phyloP scores from a whole-genome alignment of 2,797 vertebrate genomes.

The Clarias laeviceps region DNA sequence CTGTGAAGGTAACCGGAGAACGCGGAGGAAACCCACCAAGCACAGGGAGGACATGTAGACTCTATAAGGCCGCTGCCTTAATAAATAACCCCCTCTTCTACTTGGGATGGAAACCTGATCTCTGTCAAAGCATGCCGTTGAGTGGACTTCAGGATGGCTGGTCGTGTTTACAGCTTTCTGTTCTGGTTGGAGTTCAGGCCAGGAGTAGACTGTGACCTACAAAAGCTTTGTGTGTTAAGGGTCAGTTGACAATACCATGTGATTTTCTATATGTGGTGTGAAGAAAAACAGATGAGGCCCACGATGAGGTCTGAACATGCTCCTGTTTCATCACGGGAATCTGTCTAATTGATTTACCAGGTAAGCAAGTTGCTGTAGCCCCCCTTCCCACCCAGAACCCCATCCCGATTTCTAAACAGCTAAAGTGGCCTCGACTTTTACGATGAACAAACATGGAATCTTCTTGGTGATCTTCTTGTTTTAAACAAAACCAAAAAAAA shows the following conservation, averaged over 20 bases:
- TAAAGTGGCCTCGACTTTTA: not conserved
- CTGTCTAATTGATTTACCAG: not conserved
- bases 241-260: constrained; percentile 40
- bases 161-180: constrained; percentile 5
- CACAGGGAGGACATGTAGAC: too few relatives aligned
- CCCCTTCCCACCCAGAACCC: not conserved
- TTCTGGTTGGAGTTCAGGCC: not conserved
- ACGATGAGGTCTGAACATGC: constrained; percentile 50
- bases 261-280: constrained; percentile 64
- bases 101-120: not conserved
- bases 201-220: constrained; percentile 14
- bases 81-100: not conserved
- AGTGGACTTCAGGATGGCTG: not conserved
- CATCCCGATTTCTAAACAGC: not conserved
- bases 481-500: not conserved
- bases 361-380: not conserved
- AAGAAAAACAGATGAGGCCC: constrained; percentile 60
- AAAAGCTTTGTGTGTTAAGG: constrained; percentile 37
- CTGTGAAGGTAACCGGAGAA: too few relatives aligned
- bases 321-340: constrained; percentile 47
- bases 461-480: not conserved
- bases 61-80: too few relatives aligned
- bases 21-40: too few relatives aligned
- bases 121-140: not conserved
- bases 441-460: not conserved